phyloP scores from a whole-genome alignment of 2,113 vertebrate species.

The Pandion haliaetus region DNA sequence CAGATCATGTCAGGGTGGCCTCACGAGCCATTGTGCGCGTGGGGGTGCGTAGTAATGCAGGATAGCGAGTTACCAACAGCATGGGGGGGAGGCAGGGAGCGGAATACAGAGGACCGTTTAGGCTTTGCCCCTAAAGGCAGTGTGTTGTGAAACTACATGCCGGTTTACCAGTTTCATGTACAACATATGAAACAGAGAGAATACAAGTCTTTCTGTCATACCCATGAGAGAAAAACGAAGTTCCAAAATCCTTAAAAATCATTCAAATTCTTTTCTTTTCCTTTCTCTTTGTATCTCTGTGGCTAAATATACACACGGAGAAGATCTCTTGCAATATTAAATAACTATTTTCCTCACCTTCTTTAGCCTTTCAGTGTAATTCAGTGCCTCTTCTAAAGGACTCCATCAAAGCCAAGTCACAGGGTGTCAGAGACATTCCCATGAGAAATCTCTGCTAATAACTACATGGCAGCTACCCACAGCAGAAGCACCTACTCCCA shows the following conservation, averaged over 20 bases:
- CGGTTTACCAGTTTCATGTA: background rate
- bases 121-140: background rate
- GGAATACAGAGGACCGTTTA: background rate
- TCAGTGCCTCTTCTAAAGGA: background rate
- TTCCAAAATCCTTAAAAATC: background rate
- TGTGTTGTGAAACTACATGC: background rate
- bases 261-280: background rate
- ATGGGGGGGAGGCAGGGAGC: fast-evolving
- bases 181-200: background rate
- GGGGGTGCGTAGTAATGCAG: background rate
- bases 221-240: background rate
- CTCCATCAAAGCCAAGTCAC: background rate
- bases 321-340: background rate
- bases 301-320: background rate
- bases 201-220: background rate
- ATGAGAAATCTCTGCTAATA: background rate
- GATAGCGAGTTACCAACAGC: background rate
- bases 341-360: background rate
- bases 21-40: fast-evolving
- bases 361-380: background rate
- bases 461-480: background rate
- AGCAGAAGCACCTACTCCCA: background rate
- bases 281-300: background rate
- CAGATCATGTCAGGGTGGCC: background rate
- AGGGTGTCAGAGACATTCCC: background rate